Evolutionary conservation across 1,140 invertebrate genomes (phyloP), one percentile per base, ranked within the genome.

Genomic region (Drosophila biarmipes): DNA sequence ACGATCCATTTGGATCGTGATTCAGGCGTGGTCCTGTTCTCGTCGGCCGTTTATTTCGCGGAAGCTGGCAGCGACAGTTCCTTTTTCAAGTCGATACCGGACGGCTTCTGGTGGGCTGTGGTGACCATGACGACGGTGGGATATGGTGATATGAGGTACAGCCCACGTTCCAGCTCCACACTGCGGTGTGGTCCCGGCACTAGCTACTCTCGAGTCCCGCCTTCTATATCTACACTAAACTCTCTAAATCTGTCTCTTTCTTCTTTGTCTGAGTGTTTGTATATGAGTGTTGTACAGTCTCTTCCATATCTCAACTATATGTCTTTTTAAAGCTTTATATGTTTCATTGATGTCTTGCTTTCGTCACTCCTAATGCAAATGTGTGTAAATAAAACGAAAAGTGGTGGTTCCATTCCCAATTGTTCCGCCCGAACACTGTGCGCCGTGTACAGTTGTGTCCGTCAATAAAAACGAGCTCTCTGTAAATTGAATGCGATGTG

Each of bases 111-210:
- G 98, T 99, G 98, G 98, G 97, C 97, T 92, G 97, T 99, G 92
- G 98, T 99, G 93, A 99, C 98, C 93, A 99, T 99, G 98, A 97
- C 98, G 93, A 99, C 98, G 93, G 98, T 99, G 93, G 98, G 98
- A 94, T 99, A 99, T 96, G 99, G 99, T 95, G 99, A 99, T 95
- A 99, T 99, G 98, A 98, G 96, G 96, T 97, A 97, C 71, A 87
- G 61, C 64, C 78, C 75, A 82, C 48, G 73, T 76, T 80, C 80
- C 35, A 67, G 58, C 31, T 68, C 49, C 63, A 69, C 66, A 69
- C 66, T 64, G 43, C 24, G 3, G 63, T 48, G 56, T 64, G 43
- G 31, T 42, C 37, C 34, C 45, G 48, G 62, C 74, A 71, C 73
- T 29, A 48, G 29, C 52, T 66, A 66, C 27, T 75, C 43, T 77